These are phyloP conservation scores for Torymus auratus DNA, from an alignment of 2,888 invertebrate species.

Conservation along the genomic window DNA sequence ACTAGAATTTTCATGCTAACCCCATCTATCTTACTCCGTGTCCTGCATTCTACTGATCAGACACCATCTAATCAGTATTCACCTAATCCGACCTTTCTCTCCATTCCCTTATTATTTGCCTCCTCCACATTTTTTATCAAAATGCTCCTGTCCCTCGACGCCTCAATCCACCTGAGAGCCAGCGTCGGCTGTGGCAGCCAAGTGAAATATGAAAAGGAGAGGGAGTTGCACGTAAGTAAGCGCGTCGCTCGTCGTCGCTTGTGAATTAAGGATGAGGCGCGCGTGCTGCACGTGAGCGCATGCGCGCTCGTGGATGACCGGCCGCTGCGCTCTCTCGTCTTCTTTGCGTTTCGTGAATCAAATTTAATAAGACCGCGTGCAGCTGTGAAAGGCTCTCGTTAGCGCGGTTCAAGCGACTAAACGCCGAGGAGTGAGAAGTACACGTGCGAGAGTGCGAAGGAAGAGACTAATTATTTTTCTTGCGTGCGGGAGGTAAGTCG, in stretches of 20 bases:
- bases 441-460: too few species aligned
- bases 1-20: too few species aligned
- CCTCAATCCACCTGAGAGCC: constrained; percentile 39
- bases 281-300: background rate
- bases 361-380: constrained; percentile 32
- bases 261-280: constrained; percentile 37
- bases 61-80: too few species aligned
- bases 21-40: too few species aligned
- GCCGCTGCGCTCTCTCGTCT: background rate
- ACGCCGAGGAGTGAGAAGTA: background rate
- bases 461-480: too few species aligned
- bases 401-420: constrained; percentile 32
- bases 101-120: too few species aligned
- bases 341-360: background rate
- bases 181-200: background rate
- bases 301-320: constrained; percentile 7
- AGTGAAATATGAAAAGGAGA: constrained; percentile 44
- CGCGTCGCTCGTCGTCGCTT: constrained; percentile 16
- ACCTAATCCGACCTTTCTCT: background rate
- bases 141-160: background rate
- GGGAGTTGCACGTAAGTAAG: constrained; percentile 19
- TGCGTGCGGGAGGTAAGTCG: too few species aligned
- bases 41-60: too few species aligned
- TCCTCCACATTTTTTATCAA: too few species aligned
- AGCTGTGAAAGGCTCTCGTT: constrained; percentile 62